These are phyloP conservation scores for Diorhabda carinulata DNA, from an alignment of 1,140 invertebrate genomes.

Conservation along the genomic window DNA sequence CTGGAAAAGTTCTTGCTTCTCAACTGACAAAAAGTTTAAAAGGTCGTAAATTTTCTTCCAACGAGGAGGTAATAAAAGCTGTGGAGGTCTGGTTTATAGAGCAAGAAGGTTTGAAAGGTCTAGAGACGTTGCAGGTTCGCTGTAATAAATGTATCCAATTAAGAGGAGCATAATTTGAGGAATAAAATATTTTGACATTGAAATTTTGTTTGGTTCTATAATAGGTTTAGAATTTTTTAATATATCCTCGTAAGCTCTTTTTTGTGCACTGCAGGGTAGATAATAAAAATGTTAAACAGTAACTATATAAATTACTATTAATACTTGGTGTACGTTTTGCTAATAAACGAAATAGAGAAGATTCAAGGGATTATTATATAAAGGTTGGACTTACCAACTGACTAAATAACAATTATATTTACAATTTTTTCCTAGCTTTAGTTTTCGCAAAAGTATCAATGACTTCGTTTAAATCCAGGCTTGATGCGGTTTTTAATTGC, in stretches of 20 bases:
- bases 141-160: too few species aligned
- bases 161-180: neutral
- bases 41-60: too few species aligned
- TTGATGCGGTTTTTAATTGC: slow-evolving; percentile 9
- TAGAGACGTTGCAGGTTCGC: too few species aligned
- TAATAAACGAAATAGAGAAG: slow-evolving; percentile 12
- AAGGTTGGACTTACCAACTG: neutral
- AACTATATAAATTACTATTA: slow-evolving; percentile 13
- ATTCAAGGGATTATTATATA: slow-evolving; percentile 6
- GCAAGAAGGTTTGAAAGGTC: too few species aligned
- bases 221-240: too few species aligned
- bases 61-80: too few species aligned
- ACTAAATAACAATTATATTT: slow-evolving; percentile 4
- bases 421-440: slow-evolving; percentile 20
- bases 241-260: slow-evolving; percentile 7
- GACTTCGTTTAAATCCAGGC: slow-evolving; percentile 19
- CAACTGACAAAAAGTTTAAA: too few species aligned
- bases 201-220: too few species aligned
- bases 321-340: slow-evolving; percentile 1
- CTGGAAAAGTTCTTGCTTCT: too few species aligned
- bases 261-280: slow-evolving; percentile 15
- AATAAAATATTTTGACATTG: neutral
- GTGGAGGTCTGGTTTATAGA: neutral
- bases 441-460: slow-evolving; percentile 21
- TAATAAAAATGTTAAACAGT: slow-evolving; percentile 17